A percentile compares a stretch with the other conserved stretches of the same genome.
Conservation (phyloP, 2,888 invertebrate species). For the Colletes collaris region DNA sequence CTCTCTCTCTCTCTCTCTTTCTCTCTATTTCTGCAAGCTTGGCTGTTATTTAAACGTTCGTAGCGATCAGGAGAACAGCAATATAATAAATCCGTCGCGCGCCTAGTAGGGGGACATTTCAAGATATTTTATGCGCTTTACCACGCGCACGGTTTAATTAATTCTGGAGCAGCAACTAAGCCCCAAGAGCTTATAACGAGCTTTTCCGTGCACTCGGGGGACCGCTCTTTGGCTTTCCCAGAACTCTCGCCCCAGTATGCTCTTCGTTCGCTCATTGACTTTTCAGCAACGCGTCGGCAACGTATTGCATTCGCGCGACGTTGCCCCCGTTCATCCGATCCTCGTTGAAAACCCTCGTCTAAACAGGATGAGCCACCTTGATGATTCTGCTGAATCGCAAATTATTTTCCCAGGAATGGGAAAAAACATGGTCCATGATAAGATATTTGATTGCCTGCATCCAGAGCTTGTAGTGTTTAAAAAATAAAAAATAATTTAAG, state of each 20-base stretch:
- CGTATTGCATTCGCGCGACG: background rate
- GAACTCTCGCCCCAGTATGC: slow-evolving; percentile 26
- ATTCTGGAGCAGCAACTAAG: slow-evolving; percentile 71
- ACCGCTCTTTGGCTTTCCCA: slow-evolving; percentile 47
- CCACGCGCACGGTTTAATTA: slow-evolving; percentile 70
- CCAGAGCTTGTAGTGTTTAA: no score
- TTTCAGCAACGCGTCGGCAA: slow-evolving; percentile 14
- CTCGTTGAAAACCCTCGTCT: background rate
- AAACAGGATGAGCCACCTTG: no score
- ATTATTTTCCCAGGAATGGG: background rate
- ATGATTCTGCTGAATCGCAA: background rate
- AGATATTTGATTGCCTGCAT: no score
- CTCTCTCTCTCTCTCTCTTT: background rate
- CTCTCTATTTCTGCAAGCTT: background rate
- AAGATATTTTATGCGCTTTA: slow-evolving; percentile 65
- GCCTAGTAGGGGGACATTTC: slow-evolving; percentile 45
- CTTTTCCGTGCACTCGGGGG: slow-evolving; percentile 56
- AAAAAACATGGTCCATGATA: no score
- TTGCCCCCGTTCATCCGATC: background rate
- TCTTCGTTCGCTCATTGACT: slow-evolving; percentile 40
- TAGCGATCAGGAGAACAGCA: slow-evolving; percentile 25
- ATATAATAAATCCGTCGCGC: slow-evolving; percentile 36
- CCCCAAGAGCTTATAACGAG: slow-evolving; percentile 70
- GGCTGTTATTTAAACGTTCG: slow-evolving; percentile 13
- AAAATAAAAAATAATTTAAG: no score